Base-by-base conservation (phyloP, 2,797 vertebrate genomes). In the Tenualosa thibaudeaui region DNA sequence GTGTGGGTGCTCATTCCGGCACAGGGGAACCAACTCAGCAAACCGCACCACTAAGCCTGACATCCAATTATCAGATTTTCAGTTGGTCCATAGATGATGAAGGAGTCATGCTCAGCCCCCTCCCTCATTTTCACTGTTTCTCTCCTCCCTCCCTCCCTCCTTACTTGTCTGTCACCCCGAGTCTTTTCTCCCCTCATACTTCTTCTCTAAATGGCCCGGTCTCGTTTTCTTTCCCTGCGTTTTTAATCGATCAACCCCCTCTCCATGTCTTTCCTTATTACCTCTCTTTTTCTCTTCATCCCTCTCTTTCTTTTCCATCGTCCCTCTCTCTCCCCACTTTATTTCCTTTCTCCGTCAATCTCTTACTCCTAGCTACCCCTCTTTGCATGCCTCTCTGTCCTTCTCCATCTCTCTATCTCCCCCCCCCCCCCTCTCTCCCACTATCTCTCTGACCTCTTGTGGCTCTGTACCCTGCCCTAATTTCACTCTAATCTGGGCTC, bases 21-120 rank as follows among this genome's bases (percentile, higher is more conserved):
- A 62, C 65, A 84, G 88, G 85, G 46, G 75, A 81, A 88, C 88
- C 26, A 84, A 86, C 85, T 90, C 89, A 83, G 86, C 89, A 53
- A 84, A 91, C 83, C 19, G 86, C 82, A 81, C 62, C 86, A 62
- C 86, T 90, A 88, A 92, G 84, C 88, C 86, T 5, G 17, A 90
- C 91, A 92, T 93, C 92, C 89, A 85, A 85, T 91, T 91, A 90
- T 91, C 90, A 87, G 89, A 91, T 90, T 87, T 84, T 37, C 85
- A 88, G 86, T 86, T 82, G 82, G 85, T 75, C 53, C 58, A 68
- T 81, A 82, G 82, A 46, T 71, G 50, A 81, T 62, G 78, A 75
- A 78, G 71, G 37, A 46, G 71, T 19, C n/a, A 13, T 15, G 13
- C 37, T 37, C 81, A 88, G 90, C 90, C 88, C 50, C 43, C 85